Conservation (phyloP, 2,113 vertebrate species). For the Hippoglossus stenolepis region DNA sequence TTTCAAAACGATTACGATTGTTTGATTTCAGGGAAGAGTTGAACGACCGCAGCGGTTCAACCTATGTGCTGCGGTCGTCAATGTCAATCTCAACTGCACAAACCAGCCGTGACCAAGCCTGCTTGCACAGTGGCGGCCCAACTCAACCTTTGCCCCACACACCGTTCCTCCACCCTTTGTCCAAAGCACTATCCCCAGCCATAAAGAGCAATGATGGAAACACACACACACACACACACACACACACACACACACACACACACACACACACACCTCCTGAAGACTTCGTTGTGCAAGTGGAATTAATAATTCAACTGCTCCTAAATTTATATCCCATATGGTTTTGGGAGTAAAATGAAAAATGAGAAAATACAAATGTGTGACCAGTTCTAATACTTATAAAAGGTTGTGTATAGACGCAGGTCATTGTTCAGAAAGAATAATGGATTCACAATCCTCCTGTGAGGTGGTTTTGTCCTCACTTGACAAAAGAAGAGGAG, state of each 20-base stretch:
- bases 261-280: not conserved
- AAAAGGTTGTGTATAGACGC: too few relatives aligned
- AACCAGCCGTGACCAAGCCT: not conserved
- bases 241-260: too few relatives aligned
- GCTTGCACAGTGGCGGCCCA: not conserved
- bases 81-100: not conserved
- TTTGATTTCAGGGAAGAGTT: not conserved
- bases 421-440: too few relatives aligned
- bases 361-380: too few relatives aligned
- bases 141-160: slow-evolving; percentile 2
- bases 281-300: not conserved
- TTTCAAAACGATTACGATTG: too few relatives aligned
- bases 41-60: not conserved
- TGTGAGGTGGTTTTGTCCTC: too few relatives aligned
- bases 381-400: too few relatives aligned
- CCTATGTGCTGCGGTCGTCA: not conserved
- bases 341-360: too few relatives aligned
- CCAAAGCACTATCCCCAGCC: not conserved
- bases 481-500: too few relatives aligned
- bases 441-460: too few relatives aligned
- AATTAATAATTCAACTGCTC: not conserved
- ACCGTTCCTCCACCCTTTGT: slow-evolving; percentile 14
- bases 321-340: too few relatives aligned
- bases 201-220: slow-evolving; percentile 4
- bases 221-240: not conserved